phyloP scores from a whole-genome alignment of 2,888 invertebrate species.

The Eupelmus urozonus region DNA sequence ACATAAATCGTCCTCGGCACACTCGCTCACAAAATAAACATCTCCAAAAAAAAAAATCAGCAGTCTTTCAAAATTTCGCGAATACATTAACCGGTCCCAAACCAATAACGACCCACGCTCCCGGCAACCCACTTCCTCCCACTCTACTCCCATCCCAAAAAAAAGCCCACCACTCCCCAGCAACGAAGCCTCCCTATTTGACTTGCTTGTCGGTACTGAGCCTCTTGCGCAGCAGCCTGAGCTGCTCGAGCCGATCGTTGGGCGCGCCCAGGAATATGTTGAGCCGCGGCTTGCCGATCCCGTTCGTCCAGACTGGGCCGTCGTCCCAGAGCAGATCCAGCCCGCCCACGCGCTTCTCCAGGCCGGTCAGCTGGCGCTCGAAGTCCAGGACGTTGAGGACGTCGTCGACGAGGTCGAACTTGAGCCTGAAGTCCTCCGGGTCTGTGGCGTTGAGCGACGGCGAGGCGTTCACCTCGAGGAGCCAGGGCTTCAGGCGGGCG shows the following conservation, averaged over 20 bases:
- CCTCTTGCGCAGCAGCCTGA: constrained; percentile 57
- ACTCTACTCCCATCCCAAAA: too few species aligned
- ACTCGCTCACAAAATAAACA: too few species aligned
- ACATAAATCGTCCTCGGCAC: too few species aligned
- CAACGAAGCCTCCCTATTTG: too few species aligned
- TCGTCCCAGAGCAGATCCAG: constrained; percentile 81
- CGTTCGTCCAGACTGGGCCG: constrained; percentile 76
- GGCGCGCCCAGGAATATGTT: constrained; percentile 71
- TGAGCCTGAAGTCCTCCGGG: constrained; percentile 80
- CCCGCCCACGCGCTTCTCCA: constrained; percentile 80
- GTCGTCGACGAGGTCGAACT: constrained; percentile 81
- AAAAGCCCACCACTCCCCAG: too few species aligned
- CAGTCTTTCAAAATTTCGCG: too few species aligned
- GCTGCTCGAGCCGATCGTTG: constrained; percentile 70
- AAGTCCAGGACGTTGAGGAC: constrained; percentile 81
- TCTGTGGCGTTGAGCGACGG: constrained; percentile 81
- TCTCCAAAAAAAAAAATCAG: too few species aligned
- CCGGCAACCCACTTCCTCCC: too few species aligned
- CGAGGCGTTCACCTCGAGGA: constrained; percentile 82
- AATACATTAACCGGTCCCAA: too few species aligned
- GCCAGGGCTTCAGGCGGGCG: constrained; percentile 80
- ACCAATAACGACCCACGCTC: too few species aligned
- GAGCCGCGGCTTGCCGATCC: constrained; percentile 55
- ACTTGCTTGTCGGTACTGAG: too few species aligned
- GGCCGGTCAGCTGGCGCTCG: constrained; percentile 79